Base-by-base conservation (phyloP, 2,888 invertebrate genomes). In the Leucophenga montana region DNA sequence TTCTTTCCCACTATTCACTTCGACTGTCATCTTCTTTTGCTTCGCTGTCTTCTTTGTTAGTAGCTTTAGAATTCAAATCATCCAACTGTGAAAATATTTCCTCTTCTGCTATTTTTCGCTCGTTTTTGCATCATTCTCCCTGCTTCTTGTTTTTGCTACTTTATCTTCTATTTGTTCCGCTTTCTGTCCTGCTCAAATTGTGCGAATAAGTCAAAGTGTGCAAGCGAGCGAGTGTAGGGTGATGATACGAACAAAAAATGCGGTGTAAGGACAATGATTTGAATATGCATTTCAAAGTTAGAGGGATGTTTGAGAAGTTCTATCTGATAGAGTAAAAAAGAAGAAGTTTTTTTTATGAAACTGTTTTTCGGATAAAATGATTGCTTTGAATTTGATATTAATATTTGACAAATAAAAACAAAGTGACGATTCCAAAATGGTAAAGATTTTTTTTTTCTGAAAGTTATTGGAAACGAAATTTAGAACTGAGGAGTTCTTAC, bases 71-170 rank as follows among this genome's bases (percentile, higher is more conserved):
- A 81, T 81, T 83, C 83, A 82, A 83, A 81, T 82, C 81, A 81
- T 83, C 83, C 83, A 83, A 83, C 81, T 81, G 83, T 81, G 81
- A 83, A 81, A 81, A 81, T 83, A 81, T 81, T 81, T 81, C 82
- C 82, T 76, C 80, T 80, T 83, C 83, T 82, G 82, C 82, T 83
- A 80, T 82, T 82, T 82, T 80, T 80, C 71, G 78, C 78, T 82
- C 83, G 82, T 83, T 82, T 83, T 82, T 82, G 27, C 39, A 11
- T 39, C 39, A 3, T 8, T 39, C 39, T 39, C 1, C 39, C 9
- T 39, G 39, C 39, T 39, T 8, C 39, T 39, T 39, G 4, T 39
- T 39, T 39, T 39, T 11, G 8, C 11, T 8, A 8, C 11, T 39
- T 39, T 39, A 39, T 39, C 11, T 39, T 39, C 39, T 1, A 4